Conservation (phyloP, 23 tunicate species). For the Styela plicata region DNA sequence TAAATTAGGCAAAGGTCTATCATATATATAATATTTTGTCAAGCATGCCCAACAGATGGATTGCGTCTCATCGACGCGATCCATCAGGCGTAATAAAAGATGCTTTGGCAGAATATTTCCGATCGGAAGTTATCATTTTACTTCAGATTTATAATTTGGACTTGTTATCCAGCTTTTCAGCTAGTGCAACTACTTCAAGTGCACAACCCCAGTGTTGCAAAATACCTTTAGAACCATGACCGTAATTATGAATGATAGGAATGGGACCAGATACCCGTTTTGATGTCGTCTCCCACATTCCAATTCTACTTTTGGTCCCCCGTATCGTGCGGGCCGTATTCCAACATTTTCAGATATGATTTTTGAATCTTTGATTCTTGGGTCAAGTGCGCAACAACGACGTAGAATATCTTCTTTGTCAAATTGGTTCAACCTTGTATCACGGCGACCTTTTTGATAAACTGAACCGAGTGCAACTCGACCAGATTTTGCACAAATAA, state of each 20-base stretch:
- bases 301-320: constrained; percentile 66
- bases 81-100: not conserved
- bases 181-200: constrained; percentile 28
- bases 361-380: constrained; percentile 7
- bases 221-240: constrained; percentile 61
- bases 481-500: constrained; percentile 43
- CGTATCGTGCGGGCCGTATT: constrained; percentile 55
- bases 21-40: no score
- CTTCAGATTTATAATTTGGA: not conserved
- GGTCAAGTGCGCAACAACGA: constrained; percentile 8
- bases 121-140: not conserved
- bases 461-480: constrained; percentile 42
- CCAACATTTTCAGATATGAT: constrained; percentile 42
- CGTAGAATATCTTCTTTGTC: constrained; percentile 52
- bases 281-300: not conserved
- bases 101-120: not conserved
- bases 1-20: no score
- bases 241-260: constrained; percentile 82
- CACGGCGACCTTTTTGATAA: constrained; percentile 53
- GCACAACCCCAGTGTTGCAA: constrained; percentile 82
- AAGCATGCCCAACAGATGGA: no score
- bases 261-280: not conserved
- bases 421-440: constrained; percentile 28
- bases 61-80: not conserved
- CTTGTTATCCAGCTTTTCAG: not conserved